Evolutionary conservation across 2,888 invertebrate species (phyloP).

Genomic region (Cremastinae sp.): DNA sequence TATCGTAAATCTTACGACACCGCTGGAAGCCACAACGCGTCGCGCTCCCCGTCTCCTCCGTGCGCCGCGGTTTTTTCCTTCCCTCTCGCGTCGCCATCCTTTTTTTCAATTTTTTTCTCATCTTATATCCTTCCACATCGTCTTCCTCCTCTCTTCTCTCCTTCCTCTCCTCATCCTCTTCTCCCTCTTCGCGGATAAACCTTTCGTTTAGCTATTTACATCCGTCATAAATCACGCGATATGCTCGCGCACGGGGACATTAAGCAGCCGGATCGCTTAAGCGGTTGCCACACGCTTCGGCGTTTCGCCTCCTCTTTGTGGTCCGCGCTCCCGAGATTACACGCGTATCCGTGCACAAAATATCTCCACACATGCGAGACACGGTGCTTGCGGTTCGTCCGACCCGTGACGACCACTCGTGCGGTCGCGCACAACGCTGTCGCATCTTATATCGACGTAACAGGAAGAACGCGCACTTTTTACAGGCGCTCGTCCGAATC

Average conservation of each 20-base stretch:
- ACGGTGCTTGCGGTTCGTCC: conserved; percentile 12
- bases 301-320: conserved; percentile 26
- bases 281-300: conserved; percentile 61
- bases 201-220: conserved; percentile 74
- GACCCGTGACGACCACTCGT: conserved; percentile 10
- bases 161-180: conserved; percentile 37
- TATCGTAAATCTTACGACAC: conserved; percentile 76
- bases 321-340: conserved; percentile 21
- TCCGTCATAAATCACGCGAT: conserved; percentile 70
- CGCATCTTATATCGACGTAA: conserved; percentile 32
- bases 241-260: conserved; percentile 64
- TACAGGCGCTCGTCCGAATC: conserved; percentile 43
- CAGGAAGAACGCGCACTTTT: conserved; percentile 42
- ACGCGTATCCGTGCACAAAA: conserved; percentile 1
- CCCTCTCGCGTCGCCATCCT: conserved; percentile 18
- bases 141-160: conserved; percentile 38
- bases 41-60: conserved; percentile 39
- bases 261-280: conserved; percentile 62
- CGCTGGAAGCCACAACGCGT: conserved; percentile 67
- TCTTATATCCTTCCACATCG: conserved; percentile 48
- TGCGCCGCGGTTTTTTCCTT: conserved; percentile 53
- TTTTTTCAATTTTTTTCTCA: conserved; percentile 24
- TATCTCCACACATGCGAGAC: background rate
- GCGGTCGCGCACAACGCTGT: conserved; percentile 14
- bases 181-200: conserved; percentile 68